phyloP scores from a whole-genome alignment of 2,888 invertebrate genomes.

The Acanthoscelides obtectus region DNA sequence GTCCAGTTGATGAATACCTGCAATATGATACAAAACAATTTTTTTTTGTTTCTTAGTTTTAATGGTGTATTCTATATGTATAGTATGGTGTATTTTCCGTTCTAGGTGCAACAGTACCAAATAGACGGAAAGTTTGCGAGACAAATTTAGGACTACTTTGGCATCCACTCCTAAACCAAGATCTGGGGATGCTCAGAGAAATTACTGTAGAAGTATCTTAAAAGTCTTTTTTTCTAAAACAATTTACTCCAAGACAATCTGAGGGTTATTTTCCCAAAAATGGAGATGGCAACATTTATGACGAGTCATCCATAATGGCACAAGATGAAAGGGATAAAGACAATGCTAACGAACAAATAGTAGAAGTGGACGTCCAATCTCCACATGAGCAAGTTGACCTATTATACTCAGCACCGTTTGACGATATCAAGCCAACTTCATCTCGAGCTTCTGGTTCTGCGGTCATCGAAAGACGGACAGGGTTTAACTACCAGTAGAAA shows the following conservation, averaged over 20 bases:
- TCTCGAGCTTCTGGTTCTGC: no score
- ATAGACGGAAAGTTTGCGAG: constrained; percentile 21
- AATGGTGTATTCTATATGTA: constrained; percentile 1
- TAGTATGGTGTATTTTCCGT: constrained; percentile 2
- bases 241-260: constrained; percentile 17
- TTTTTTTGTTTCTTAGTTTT: background rate
- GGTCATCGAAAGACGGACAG: no score
- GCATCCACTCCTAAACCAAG: constrained; percentile 11
- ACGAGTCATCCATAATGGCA: background rate
- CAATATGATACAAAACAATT: constrained; percentile 5
- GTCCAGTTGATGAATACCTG: constrained; percentile 19
- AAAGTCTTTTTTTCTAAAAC: constrained; percentile 20
- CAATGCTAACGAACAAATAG: background rate
- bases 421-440: no score
- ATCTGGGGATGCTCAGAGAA: constrained; percentile 16
- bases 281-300: background rate
- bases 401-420: no score
- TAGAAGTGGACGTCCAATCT: background rate
- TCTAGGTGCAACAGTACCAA: constrained; percentile 12
- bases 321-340: background rate
- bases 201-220: constrained; percentile 16
- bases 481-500: no score
- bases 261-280: constrained; percentile 12
- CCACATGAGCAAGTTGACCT: no score
- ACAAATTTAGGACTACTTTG: constrained; percentile 16